Evolutionary conservation across 2,797 vertebrate species (phyloP).

Genomic region (Pteropus rufus): DNA sequence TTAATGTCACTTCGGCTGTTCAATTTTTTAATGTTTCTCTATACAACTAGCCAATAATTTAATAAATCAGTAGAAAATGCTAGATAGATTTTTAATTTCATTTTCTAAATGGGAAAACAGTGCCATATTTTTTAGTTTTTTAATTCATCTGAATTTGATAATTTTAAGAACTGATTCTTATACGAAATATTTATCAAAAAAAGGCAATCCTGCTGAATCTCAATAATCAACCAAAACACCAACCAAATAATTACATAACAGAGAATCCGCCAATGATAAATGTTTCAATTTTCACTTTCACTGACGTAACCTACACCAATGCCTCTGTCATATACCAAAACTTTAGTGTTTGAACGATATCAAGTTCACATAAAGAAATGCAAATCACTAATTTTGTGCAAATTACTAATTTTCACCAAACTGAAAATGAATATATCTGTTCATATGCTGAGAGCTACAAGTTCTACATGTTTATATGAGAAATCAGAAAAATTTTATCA

Average conservation of each 20-base stretch:
- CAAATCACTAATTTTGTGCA: background rate
- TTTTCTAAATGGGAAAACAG: slow-evolving; percentile 59
- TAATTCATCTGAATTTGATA: slow-evolving; percentile 41
- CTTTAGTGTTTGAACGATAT: background rate
- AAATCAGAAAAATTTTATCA: background rate
- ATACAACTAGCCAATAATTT: slow-evolving; percentile 76
- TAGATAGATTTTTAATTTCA: slow-evolving; percentile 64
- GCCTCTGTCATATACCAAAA: background rate
- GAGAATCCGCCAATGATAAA: background rate
- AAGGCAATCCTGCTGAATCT: slow-evolving; percentile 18
- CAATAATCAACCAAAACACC: slow-evolving; percentile 29
- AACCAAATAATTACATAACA: background rate
- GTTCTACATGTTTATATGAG: background rate
- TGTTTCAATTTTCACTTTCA: background rate
- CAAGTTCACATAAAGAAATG: background rate
- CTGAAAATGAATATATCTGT: background rate
- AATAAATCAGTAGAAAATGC: slow-evolving; percentile 64
- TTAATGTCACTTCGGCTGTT: slow-evolving; percentile 82
- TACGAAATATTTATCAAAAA: slow-evolving; percentile 19
- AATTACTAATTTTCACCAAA: slow-evolving; percentile 17
- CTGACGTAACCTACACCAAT: background rate
- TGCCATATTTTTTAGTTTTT: slow-evolving; percentile 51
- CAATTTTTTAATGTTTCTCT: slow-evolving; percentile 71
- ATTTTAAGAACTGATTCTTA: slow-evolving; percentile 3
- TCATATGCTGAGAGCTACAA: background rate